Evolutionary conservation across 2,113 vertebrate species (phyloP), one percentile per base, ranked within the genome.

Genomic region (Amphiprion ocellaris): DNA sequence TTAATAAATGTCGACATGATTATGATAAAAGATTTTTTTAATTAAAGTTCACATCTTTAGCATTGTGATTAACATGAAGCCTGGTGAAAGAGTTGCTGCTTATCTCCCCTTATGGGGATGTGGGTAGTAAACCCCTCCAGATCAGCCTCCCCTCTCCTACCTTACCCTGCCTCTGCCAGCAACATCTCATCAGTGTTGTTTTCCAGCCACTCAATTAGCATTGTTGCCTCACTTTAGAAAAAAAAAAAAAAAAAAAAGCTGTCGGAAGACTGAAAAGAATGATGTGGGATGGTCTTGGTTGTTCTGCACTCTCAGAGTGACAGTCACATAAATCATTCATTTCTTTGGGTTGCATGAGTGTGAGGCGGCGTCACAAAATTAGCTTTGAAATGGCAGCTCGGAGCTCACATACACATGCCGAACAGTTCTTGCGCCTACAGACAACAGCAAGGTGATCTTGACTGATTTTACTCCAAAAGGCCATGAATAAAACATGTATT

Each of bases 401-500:
- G 6, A 72, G 69, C 74, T 5, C 59, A 46, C 23, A n/a, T 37
- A 30, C 77, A 72, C 49, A 30, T 14, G 66, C 59, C 15, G 19
- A 81, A 77, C 69, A 49, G 52, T 53, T 67, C 56, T 74, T 69
- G 71, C 59, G 80, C 73, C 73, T 59, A 67, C 60, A 80, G 74
- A 90, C 82, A 83, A 85, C 69, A 55, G 80, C 75, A 77, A 83
- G 86, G 89, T 85, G 68, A 86, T 90, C 68, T 85, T 61, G 77
- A 81, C 83, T 79, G 81, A 85, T 92, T 91, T 78, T 55, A 19
- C 61, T 90, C 80, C 68, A 66, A 82, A 79, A 81, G 69, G 2
- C 52, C 63, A 94, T 92, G 89, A 95, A 95, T 95, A 94, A 94
- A 94, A 93, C 90, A 94, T 95, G 87, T 65, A 46, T 79, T 74